A percentile compares a stretch with the other conserved stretches of the same genome.
Conservation (phyloP, 2,113 vertebrate genomes). For the Cnemophilus loriae region DNA sequence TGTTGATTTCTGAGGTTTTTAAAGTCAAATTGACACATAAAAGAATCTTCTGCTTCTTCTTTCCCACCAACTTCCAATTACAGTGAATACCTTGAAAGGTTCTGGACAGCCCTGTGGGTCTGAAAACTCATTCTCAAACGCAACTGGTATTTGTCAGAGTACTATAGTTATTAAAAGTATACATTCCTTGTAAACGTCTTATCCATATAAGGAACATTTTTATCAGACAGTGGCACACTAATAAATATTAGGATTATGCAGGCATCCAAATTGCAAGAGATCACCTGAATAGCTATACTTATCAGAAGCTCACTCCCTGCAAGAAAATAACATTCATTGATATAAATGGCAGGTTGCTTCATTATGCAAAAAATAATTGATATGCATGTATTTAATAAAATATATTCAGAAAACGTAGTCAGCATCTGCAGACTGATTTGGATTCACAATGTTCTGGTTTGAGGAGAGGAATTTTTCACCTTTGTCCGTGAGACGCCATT, state of each 20-base stretch:
- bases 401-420: neutral
- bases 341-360: neutral
- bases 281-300: neutral
- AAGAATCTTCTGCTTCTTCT: neutral
- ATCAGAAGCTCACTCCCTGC: neutral
- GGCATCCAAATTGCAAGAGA: neutral
- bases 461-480: neutral
- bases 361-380: neutral
- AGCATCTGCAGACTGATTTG: neutral
- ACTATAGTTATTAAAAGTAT: neutral
- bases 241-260: conserved; percentile 24
- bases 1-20: neutral
- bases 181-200: neutral
- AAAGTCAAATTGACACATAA: neutral
- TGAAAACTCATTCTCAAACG: neutral
- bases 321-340: neutral
- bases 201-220: neutral
- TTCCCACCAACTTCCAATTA: neutral
- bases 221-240: neutral
- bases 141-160: neutral
- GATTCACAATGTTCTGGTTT: neutral
- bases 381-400: neutral
- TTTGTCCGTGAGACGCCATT: neutral
- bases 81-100: neutral
- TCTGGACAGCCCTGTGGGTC: neutral